Conservation (phyloP, 2,113 vertebrate species). For the Eulemur macaco region DNA sequence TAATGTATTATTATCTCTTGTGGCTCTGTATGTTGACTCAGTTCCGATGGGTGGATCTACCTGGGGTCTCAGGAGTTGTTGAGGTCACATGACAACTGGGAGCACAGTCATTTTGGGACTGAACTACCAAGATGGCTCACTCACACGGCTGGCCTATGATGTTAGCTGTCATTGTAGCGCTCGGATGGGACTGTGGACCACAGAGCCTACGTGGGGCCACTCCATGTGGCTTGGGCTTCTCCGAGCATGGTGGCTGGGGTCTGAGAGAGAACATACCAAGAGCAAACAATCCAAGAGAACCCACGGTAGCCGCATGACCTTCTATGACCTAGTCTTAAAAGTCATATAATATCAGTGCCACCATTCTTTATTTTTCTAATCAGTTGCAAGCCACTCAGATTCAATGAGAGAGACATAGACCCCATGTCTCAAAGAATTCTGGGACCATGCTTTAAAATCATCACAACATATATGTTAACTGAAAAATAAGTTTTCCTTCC, state of each 20-base stretch:
- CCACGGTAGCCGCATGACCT: background rate
- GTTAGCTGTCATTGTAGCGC: background rate
- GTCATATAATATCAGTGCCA: background rate
- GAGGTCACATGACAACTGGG: background rate
- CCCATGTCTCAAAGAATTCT: background rate
- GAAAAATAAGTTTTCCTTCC: conserved; percentile 4
- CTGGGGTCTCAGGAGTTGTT: background rate
- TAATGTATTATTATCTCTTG: background rate
- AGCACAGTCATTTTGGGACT: background rate
- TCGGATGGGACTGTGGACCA: background rate
- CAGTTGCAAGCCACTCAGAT: background rate
- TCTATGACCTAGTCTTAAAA: background rate
- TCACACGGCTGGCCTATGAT: background rate
- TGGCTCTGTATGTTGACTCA: background rate
- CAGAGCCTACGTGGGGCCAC: background rate
- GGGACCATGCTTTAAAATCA: background rate
- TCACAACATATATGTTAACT: background rate
- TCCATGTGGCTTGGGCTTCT: background rate
- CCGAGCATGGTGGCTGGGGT: background rate
- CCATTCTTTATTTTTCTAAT: background rate
- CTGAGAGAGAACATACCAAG: background rate
- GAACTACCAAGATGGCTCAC: background rate
- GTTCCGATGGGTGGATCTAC: background rate
- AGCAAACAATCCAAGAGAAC: background rate
- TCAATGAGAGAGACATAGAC: background rate